Evolutionary conservation across 2,888 invertebrate species (phyloP), one percentile per base, ranked within the genome.

Genomic region (Chalcis sispes): DNA sequence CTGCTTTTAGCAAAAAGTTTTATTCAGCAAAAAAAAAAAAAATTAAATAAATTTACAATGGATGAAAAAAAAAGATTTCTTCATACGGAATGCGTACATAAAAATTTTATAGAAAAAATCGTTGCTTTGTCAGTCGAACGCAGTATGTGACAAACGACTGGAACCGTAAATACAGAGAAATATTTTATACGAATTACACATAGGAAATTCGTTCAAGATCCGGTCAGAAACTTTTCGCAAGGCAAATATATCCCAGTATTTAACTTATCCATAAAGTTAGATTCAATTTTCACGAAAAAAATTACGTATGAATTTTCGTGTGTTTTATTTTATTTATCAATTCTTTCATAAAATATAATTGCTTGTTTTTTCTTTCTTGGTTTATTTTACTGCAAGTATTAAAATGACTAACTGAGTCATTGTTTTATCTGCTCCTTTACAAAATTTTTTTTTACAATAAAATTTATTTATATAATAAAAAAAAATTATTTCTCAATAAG

Each of bases 111-210:
- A 15, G 65, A 23, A 65, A 64, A 52, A 36, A 27, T 18, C 10
- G 36, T 4, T 4, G 18, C 20, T 5, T 29, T 27, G 46, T 20
- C 7, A 29, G n/a, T 32, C n/a, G 7, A 64, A 27, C 13, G 50
- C 18, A 5, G 32, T 50, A 65, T 32, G 65, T 65, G 65, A 65
- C 50, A n/a, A 65, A 65, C 65, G 50, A 29, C 50, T 50, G 65
- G 65, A 65, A 65, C 32, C 36, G 20, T n/a, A 29, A 36, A 52
- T 52, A 52, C 36, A 50, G 52, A n/a, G 29, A 32, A 52, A 13
- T 50, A 50, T 36, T 65, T 32, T 52, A 36, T 50, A 64, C 20
- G 20, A 50, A n/a, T 29, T 25, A 25, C 42, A 18, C 50, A 20
- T 20, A 2, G 65, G 65, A 65, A 65, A 23, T 13, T 20, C 23